Evolutionary conservation across 2,797 vertebrate genomes (phyloP), one percentile per base, ranked within the genome.

Genomic region (Halcyon chelicuti): DNA sequence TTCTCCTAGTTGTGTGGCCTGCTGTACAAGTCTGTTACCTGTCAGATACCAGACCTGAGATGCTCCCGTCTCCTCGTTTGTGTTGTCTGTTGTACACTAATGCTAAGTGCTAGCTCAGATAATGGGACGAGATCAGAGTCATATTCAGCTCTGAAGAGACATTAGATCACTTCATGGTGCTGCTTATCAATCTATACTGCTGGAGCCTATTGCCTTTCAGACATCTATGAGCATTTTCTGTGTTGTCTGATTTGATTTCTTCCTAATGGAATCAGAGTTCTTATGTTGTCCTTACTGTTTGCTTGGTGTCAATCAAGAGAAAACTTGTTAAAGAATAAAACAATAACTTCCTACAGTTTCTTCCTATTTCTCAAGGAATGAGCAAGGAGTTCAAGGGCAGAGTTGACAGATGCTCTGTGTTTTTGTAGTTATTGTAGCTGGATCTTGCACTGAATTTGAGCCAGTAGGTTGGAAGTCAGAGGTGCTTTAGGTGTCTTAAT

Each of bases 251-350:
- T 73, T 86, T 5, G 3, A 74, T 65, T 72, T 66, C 78, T 86
- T 51, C 29, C 16, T 33, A 47, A 74, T 0, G 0, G 25, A 67
- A 57, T 12, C 0, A 0, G 46, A 65, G 31, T 40, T 81, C 61
- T 61, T 65, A 87, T 25, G 47, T 86, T 66, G 26, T 62, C 29
- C 49, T 46, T 57, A 37, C 19, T 46, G 28, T 60, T 77, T 84
- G 14, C 18, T 83, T 71, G 22, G 17, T 79, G 47, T 62, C 57
- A 76, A 3, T 42, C 2, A 1, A 52, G 33, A 52, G 22, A 55
- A 20, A 67, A 77, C 12, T 28, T 60, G 19, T 58, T 66, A 25
- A 47, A 55, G 44, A 78, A 63, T 51, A 72, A 63, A 62, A 8
- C 3, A 23, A 20, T 47, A 51, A 82, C 22, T 51, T 82, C 28